Conservation (phyloP, 2,113 vertebrate genomes). For the Rutilus rutilus region DNA sequence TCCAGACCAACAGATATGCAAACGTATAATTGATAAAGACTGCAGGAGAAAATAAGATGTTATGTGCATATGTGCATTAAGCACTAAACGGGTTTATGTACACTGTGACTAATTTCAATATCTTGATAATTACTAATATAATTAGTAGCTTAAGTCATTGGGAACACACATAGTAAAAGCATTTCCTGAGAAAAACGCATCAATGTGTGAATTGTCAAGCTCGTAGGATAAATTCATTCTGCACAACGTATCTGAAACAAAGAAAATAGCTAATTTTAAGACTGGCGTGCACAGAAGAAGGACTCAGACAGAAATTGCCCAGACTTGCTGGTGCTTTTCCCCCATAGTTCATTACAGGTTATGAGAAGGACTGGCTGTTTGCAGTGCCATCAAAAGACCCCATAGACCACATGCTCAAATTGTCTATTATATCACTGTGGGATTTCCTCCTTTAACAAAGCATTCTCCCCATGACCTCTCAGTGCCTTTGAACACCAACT, state of each 20-base stretch:
- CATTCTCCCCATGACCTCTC: slow-evolving; percentile 43
- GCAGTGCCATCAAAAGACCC: slow-evolving; percentile 54
- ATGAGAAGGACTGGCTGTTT: slow-evolving; percentile 46
- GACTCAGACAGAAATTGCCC: slow-evolving; percentile 9
- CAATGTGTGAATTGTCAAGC: not conserved
- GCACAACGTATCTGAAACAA: not conserved
- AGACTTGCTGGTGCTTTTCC: slow-evolving; percentile 38
- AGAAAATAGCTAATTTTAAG: not conserved
- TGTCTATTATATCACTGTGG: slow-evolving; percentile 55
- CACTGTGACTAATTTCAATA: not conserved
- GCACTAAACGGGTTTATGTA: not conserved
- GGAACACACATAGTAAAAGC: not conserved
- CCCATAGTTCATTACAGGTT: slow-evolving; percentile 47
- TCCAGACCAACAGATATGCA: not conserved
- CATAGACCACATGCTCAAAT: slow-evolving; percentile 51
- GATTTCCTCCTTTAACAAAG: slow-evolving; percentile 57
- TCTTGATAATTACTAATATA: no score
- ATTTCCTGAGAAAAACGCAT: not conserved
- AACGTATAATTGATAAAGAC: not conserved
- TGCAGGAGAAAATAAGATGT: not conserved
- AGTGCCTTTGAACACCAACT: slow-evolving; percentile 56
- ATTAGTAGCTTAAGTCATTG: not conserved
- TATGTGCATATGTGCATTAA: not conserved
- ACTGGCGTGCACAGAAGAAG: slow-evolving; percentile 26
- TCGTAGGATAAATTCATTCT: not conserved